These are phyloP conservation scores for Zoanthus sociatus DNA, from an alignment of 92 coral and sea anemone species.

Conservation along the genomic window DNA sequence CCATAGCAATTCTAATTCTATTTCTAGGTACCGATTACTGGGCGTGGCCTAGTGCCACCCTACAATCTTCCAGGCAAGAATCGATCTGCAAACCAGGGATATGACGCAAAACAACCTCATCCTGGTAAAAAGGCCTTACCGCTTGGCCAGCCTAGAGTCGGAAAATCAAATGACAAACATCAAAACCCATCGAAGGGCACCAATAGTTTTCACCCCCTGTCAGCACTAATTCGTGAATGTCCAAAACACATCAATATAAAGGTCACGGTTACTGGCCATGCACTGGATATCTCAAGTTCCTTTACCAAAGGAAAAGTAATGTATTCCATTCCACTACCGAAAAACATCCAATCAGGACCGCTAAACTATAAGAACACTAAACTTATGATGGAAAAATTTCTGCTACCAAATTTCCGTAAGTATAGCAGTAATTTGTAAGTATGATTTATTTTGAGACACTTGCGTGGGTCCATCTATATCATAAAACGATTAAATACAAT, in stretches of 20 bases:
- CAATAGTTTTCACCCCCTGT: background rate
- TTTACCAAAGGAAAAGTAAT: conserved; percentile 1
- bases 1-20: no score
- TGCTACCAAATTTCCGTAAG: conserved; percentile 39
- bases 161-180: background rate
- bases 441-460: background rate
- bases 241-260: conserved; percentile 6
- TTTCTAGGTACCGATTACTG: no score
- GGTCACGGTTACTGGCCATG: background rate
- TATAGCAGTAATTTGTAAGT: background rate
- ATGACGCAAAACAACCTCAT: background rate
- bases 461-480: background rate
- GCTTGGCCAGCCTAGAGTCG: background rate
- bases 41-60: background rate
- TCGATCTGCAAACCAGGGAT: background rate
- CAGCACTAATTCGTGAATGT: conserved; percentile 2
- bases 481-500: no score
- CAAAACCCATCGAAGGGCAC: background rate
- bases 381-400: conserved; percentile 24
- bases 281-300: conserved; percentile 17
- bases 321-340: conserved; percentile 18
- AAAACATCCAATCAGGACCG: background rate
- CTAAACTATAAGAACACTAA: background rate
- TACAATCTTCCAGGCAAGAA: background rate
- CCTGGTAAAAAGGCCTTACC: background rate